Percentiles rank a stretch among this genome's conserved stretches.
phyloP scores from a whole-genome alignment of 2,113 vertebrate genomes.

The Lagopus leucura region DNA sequence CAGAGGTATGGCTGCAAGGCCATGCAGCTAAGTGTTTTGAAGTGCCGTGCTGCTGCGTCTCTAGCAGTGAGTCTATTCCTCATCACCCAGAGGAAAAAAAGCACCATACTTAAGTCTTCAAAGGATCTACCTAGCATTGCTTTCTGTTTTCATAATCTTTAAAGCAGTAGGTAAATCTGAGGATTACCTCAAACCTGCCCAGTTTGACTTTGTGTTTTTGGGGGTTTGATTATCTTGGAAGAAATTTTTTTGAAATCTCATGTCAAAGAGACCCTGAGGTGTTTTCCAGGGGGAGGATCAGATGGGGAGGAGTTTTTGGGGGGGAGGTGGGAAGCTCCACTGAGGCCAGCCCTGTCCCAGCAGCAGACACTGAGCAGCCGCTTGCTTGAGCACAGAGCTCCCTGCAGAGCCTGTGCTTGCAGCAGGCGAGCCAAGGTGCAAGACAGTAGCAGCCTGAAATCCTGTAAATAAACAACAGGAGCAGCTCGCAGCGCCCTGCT shows the following conservation, averaged over 20 bases:
- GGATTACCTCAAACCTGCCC: background rate
- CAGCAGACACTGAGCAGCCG: conserved; percentile 12
- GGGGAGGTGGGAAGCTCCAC: background rate
- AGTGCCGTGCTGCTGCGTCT: background rate
- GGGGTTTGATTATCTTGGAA: background rate
- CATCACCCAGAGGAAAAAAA: background rate
- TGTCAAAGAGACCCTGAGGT: background rate
- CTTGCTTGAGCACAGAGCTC: background rate
- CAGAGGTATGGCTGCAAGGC: background rate
- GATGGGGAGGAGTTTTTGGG: accelerated
- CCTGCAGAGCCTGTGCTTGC: background rate
- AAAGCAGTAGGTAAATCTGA: background rate
- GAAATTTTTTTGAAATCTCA: background rate
- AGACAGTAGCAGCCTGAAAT: conserved; percentile 24
- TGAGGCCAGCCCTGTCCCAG: background rate
- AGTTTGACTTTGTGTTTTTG: background rate
- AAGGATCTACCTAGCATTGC: background rate
- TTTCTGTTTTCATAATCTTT: background rate
- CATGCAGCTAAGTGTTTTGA: accelerated
- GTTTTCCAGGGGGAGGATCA: background rate
- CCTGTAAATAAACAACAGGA: background rate
- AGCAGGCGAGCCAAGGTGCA: conserved; percentile 28
- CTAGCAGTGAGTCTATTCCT: background rate
- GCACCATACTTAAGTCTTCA: background rate
- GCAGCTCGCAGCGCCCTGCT: background rate